phyloP scores from a whole-genome alignment of 2,113 vertebrate genomes.

The Ovis aries region DNA sequence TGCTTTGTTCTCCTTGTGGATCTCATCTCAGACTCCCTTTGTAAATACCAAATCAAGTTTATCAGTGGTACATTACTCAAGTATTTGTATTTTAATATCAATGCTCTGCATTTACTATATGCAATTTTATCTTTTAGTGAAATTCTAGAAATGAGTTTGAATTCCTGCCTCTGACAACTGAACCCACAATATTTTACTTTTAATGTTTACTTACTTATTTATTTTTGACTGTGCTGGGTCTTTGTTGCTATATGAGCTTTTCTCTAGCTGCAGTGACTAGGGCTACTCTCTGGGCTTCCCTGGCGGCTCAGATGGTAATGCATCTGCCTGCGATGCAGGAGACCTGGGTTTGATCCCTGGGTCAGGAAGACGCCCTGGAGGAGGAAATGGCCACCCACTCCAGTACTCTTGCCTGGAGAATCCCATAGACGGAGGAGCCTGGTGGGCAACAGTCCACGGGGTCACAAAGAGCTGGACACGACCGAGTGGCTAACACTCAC shows the following conservation, averaged over 20 bases:
- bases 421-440: not conserved
- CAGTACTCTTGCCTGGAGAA: not conserved
- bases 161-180: not conserved
- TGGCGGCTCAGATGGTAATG: not conserved
- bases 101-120: not conserved
- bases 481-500: not conserved
- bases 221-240: not conserved
- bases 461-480: not conserved
- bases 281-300: not conserved
- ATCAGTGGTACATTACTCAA: not conserved
- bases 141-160: not conserved
- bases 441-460: not conserved
- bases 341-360: not conserved
- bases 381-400: not conserved
- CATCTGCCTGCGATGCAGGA: not conserved
- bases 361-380: not conserved
- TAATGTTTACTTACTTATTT: not conserved
- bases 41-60: not conserved
- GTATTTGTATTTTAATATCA: not conserved
- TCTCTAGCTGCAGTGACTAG: not conserved
- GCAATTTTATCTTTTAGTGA: not conserved
- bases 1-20: not conserved
- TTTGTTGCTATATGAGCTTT: not conserved
- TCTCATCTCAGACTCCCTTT: not conserved
- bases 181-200: not conserved